Percentiles rank a stretch among this genome's conserved stretches.
Conservation (phyloP, 53 echinoderm and acorn worm genomes). For the Arbacia lixula region DNA sequence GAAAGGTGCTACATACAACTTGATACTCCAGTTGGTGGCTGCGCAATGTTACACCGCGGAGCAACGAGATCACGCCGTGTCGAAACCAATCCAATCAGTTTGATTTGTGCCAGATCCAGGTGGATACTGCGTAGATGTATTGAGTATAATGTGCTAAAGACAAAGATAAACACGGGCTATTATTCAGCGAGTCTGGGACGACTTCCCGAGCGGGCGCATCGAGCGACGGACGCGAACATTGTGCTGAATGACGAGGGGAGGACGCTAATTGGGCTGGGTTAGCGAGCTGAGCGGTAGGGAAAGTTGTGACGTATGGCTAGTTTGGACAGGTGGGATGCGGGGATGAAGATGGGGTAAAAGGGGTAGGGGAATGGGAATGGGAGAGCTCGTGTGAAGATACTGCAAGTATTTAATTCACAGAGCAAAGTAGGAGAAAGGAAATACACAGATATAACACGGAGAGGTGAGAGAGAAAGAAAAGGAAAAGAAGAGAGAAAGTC, state of each 20-base stretch:
- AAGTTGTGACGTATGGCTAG: not conserved
- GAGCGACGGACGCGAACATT: not conserved
- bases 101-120: slow-evolving; percentile 9
- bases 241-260: not conserved
- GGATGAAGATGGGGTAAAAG: not conserved
- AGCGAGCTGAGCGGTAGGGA: not conserved
- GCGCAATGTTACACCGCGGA: not conserved
- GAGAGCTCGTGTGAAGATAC: not conserved
- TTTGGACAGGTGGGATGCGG: not conserved
- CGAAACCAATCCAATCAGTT: slow-evolving; percentile 15
- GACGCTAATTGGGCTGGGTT: not conserved
- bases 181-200: not conserved
- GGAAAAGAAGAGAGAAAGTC: not conserved
- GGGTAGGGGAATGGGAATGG: not conserved
- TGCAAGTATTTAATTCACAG: not conserved
- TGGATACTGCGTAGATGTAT: too few relatives aligned
- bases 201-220: slow-evolving; percentile 1
- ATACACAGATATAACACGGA: not conserved
- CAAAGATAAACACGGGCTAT: slow-evolving; percentile 20
- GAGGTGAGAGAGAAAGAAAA: not conserved
- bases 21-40: slow-evolving; percentile 4
- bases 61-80: not conserved
- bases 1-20: too few relatives aligned
- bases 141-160: not conserved
- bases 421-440: not conserved